Conservation (phyloP, 2,888 invertebrate genomes). For the Panopea generosa region DNA sequence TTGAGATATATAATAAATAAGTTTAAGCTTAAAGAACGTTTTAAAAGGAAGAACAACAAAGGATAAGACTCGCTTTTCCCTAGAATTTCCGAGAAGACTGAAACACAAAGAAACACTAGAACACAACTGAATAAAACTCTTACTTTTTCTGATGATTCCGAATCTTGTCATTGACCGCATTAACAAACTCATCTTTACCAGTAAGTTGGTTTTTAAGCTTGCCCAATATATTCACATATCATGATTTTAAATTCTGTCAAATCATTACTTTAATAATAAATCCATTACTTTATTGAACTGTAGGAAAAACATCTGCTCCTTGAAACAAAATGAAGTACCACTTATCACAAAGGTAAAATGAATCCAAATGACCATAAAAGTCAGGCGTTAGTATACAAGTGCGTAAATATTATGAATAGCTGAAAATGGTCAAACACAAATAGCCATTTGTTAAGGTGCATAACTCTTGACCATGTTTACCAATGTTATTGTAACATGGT, state of each 20-base stretch:
- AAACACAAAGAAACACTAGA: too few species aligned
- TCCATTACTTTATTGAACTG: background rate
- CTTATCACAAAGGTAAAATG: constrained; percentile 15
- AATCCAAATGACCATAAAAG: constrained; percentile 16
- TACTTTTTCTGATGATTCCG: constrained; percentile 8
- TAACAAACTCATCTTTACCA: background rate
- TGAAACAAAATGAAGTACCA: constrained; percentile 18
- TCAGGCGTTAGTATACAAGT: constrained; percentile 16
- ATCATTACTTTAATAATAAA: too few species aligned
- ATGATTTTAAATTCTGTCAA: too few species aligned
- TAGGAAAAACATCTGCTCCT: constrained; percentile 20
- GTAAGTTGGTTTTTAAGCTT: background rate
- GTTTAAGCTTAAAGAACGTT: too few species aligned
- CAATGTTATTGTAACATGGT: constrained; percentile 6
- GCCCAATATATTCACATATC: background rate
- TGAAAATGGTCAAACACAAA: constrained; percentile 25
- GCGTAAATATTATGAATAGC: constrained; percentile 21
- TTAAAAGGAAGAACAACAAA: too few species aligned
- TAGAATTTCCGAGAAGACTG: too few species aligned
- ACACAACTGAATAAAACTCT: too few species aligned
- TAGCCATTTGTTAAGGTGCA: constrained; percentile 20
- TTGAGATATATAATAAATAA: too few species aligned
- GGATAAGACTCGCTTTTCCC: too few species aligned
- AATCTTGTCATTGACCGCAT: constrained; percentile 5
- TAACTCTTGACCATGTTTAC: constrained; percentile 20